Evolutionary conservation across 2,113 vertebrate genomes (phyloP), one percentile per base, ranked within the genome.

Genomic region (Melanerpes aurifrons): DNA sequence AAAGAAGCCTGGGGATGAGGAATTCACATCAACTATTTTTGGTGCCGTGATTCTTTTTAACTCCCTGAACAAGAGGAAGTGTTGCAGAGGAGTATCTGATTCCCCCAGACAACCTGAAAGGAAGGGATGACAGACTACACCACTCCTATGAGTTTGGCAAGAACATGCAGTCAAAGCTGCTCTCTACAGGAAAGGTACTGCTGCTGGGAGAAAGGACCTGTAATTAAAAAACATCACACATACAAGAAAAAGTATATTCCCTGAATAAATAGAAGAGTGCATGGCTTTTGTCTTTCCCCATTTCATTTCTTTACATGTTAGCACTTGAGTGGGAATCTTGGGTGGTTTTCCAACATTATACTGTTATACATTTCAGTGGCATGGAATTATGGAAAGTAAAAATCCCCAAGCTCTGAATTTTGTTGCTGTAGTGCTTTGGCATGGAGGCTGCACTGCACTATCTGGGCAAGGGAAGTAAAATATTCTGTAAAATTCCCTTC

Each of bases 11-110:
- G 70, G 72, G 93, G 90, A 95, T 15, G 1, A 82, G 67, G 71
- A 93, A 90, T 25, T 14, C 29, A 6, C 15, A 2, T 9, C 0
- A 1, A 61, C 35, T 89, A 70, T 94, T 92, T 79, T 43, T 62
- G 53, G 53, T 9, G 5, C 57, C 0, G 1, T 5, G 6, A 61
- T 81, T 73, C 50, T 84, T 77, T 80, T 75, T 83, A 69, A 66
- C 16, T 16, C 43, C 37, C 62, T 2, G 5, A 86, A 87, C 37
- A 77, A 75, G 57, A 31, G 59, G 15, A 75, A 83, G 93, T 80
- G 69, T 89, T 86, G 89, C 70, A 87, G 91, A 86, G 87, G 89
- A 92, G 69, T 76, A 90, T 87, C n/a, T 80, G 78, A 93, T 89
- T 87, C 86, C 76, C 31, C 56, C 69, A 63, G 89, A 88, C 83